Evolutionary conservation across 2,888 invertebrate species (phyloP).

Genomic region (Gisinianus flammeolus): DNA sequence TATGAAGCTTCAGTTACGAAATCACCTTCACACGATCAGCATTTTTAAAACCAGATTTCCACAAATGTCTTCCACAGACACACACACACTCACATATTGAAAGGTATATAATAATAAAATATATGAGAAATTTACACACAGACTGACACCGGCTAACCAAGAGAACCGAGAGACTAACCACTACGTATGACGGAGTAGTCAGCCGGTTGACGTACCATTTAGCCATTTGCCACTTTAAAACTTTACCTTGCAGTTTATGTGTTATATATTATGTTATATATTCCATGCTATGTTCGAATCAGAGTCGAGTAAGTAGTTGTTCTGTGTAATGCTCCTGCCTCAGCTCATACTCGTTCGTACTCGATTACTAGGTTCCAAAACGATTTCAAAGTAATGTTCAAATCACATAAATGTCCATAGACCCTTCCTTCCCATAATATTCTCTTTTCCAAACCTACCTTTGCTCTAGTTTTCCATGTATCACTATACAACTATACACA

Average conservation of each 20-base stretch:
- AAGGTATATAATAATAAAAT: not conserved
- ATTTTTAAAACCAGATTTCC: constrained; percentile 52
- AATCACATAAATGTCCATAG: constrained; percentile 34
- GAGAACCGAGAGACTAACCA: no score
- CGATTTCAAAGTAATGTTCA: constrained; percentile 26
- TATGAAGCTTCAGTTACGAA: constrained; percentile 43
- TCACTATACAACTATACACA: not conserved
- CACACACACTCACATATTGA: not conserved
- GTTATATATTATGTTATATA: not conserved
- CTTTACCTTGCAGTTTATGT: not conserved
- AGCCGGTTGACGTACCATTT: no score
- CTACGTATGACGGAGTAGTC: no score
- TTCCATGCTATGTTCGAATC: not conserved
- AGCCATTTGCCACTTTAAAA: not conserved
- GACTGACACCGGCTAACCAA: not conserved
- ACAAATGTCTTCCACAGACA: constrained; percentile 33
- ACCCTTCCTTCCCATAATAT: constrained; percentile 36
- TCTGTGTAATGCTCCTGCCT: not conserved
- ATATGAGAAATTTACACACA: not conserved
- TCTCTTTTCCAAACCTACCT: not conserved
- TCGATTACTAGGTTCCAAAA: constrained; percentile 10
- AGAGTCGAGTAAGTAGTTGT: no score
- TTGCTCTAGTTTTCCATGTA: not conserved
- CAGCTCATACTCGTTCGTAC: not conserved
- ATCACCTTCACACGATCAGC: constrained; percentile 54